Evolutionary conservation across 1,140 invertebrate genomes (phyloP).

Genomic region (Drosophila kohkoa): DNA sequence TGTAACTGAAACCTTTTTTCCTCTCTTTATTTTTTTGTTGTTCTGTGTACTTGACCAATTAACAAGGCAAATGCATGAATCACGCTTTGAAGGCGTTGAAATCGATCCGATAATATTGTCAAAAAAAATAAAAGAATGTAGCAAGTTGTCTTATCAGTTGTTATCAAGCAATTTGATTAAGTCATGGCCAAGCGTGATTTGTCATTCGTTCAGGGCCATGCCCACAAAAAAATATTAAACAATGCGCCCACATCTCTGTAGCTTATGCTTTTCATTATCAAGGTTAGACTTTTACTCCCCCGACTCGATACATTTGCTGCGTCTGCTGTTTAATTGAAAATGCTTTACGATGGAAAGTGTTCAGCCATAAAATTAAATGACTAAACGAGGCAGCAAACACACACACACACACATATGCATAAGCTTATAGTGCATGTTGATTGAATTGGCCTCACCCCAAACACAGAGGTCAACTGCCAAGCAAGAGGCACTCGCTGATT

Average conservation of each 20-base stretch:
- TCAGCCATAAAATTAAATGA: constrained; percentile 3
- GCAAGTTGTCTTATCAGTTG: constrained; percentile 25
- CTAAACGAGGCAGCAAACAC: constrained; percentile 4
- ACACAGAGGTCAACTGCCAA: constrained; percentile 20
- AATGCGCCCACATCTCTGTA: background rate
- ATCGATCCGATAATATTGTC: constrained; percentile 32
- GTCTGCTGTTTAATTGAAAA: constrained; percentile 23
- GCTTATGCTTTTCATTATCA: constrained; percentile 36
- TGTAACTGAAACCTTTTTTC: background rate
- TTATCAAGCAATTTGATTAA: constrained; percentile 51
- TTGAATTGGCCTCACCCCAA: constrained; percentile 5
- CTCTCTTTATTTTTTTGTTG: background rate
- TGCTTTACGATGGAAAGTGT: constrained; percentile 36
- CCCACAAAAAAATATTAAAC: background rate
- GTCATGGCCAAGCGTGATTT: constrained; percentile 55
- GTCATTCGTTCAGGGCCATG: constrained; percentile 31
- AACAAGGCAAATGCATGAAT: constrained; percentile 32
- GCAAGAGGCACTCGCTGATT: constrained; percentile 25
- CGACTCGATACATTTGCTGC: constrained; percentile 43
- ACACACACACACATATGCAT: background rate
- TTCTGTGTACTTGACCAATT: constrained; percentile 9
- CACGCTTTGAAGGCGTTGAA: constrained; percentile 21
- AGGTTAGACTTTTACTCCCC: constrained; percentile 6
- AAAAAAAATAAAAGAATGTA: constrained; percentile 24
- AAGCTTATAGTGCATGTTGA: background rate